Evolutionary conservation across 2,888 invertebrate species (phyloP).

Genomic region (Napeogenes sylphis): DNA sequence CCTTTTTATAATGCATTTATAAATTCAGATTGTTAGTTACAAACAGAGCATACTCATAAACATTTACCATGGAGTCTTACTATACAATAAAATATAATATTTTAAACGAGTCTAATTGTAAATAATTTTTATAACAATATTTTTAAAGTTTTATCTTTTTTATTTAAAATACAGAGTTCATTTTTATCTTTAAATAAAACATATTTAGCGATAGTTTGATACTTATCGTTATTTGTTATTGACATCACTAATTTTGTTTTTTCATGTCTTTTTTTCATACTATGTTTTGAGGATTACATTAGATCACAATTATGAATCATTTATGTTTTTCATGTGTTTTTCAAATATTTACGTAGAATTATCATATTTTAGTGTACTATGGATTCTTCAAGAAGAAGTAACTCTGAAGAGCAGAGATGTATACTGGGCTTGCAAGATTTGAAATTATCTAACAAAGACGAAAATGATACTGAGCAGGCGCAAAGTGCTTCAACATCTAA

Average conservation of each 20-base stretch:
- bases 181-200: too few species aligned
- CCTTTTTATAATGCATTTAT: too few species aligned
- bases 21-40: too few species aligned
- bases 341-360: conserved; percentile 22
- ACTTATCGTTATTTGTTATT: not conserved
- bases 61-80: too few species aligned
- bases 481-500: conserved; percentile 62
- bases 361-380: conserved; percentile 37
- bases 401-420: conserved; percentile 67
- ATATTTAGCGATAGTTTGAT: too few species aligned
- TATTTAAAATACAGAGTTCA: too few species aligned
- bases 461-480: conserved; percentile 74
- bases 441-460: conserved; percentile 72
- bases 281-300: conserved; percentile 38
- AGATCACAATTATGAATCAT: conserved; percentile 41
- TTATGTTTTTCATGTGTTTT: conserved; percentile 32
- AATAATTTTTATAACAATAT: too few species aligned
- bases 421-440: conserved; percentile 73
- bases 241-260: conserved; percentile 32
- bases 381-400: conserved; percentile 67
- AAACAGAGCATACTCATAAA: too few species aligned
- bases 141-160: too few species aligned
- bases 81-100: too few species aligned
- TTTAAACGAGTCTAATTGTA: too few species aligned
- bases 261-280: conserved; percentile 29